Conservation (phyloP, 2,797 vertebrate species). For the Yasuhikotakia modesta region DNA sequence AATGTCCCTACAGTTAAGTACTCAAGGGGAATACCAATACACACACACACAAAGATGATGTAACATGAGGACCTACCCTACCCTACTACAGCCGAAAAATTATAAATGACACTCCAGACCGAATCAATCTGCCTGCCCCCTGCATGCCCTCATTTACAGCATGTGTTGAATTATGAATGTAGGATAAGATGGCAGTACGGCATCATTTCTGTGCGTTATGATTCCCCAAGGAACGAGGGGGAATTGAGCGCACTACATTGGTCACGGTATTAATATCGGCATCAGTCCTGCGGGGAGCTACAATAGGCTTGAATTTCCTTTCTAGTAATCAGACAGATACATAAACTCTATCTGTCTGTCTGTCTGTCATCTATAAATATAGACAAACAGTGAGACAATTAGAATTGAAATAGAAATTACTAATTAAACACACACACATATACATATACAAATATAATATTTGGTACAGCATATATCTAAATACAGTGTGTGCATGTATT, state of each 20-base stretch:
- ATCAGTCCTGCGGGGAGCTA: conserved; percentile 47
- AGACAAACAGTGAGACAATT: no score
- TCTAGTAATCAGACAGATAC: neutral
- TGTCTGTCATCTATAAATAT: no score
- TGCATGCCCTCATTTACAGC: conserved; percentile 7
- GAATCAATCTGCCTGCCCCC: conserved; percentile 32
- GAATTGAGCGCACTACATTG: conserved; percentile 45
- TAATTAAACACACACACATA: no score
- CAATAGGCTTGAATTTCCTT: neutral
- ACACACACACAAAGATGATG: neutral
- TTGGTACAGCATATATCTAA: no score
- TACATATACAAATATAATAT: no score
- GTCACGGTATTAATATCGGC: conserved; percentile 45
- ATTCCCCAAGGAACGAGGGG: conserved; percentile 9
- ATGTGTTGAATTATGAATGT: conserved; percentile 35
- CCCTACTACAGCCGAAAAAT: conserved; percentile 11
- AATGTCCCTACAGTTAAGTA: neutral
- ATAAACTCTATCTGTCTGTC: neutral
- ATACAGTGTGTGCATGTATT: neutral
- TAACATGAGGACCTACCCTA: neutral
- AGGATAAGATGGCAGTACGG: conserved; percentile 16
- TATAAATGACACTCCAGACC: conserved; percentile 14
- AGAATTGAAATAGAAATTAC: no score
- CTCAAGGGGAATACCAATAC: conserved; percentile 8
- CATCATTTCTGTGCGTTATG: conserved; percentile 45